These are phyloP conservation scores for Camponotus pennsylvanicus DNA, from an alignment of 1,140 invertebrate genomes.

Conservation along the genomic window DNA sequence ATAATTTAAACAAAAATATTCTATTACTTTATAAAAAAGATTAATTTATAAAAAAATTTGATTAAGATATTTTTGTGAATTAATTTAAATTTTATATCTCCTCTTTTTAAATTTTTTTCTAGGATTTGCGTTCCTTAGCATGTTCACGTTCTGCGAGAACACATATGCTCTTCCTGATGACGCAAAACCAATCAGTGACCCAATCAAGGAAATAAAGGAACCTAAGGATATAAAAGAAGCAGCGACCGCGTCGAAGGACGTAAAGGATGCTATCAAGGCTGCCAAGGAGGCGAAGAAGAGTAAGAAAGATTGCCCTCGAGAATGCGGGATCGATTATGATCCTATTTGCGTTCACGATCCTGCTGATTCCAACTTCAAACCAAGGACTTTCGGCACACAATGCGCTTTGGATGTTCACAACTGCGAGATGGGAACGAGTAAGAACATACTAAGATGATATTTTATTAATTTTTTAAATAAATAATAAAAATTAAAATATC, in stretches of 20 bases:
- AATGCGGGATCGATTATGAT: slow-evolving; percentile 76
- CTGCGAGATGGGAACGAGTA: slow-evolving; percentile 82
- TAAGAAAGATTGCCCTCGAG: slow-evolving; percentile 80
- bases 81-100: not conserved
- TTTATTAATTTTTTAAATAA: no score
- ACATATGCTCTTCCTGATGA: slow-evolving; percentile 68
- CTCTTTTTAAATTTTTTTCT: not conserved
- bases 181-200: slow-evolving; percentile 27
- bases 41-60: not conserved
- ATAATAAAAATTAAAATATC: no score
- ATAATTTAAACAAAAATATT: not conserved
- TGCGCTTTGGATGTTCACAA: slow-evolving; percentile 81
- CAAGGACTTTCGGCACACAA: slow-evolving; percentile 79
- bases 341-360: slow-evolving; percentile 83
- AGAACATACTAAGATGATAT: slow-evolving; percentile 22
- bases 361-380: slow-evolving; percentile 74
- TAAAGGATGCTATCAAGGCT: slow-evolving; percentile 82
- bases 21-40: not conserved
- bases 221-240: slow-evolving; percentile 77
- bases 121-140: slow-evolving; percentile 73
- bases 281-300: slow-evolving; percentile 81
- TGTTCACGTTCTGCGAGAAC: slow-evolving; percentile 72
- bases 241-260: slow-evolving; percentile 80
- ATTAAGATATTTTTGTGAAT: not conserved
- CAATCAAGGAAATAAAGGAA: slow-evolving; percentile 74